Percentiles rank a stretch among this genome's conserved stretches.
Evolutionary conservation across 1,140 invertebrate species (phyloP).

Genomic region (Archivesica marissinica): DNA sequence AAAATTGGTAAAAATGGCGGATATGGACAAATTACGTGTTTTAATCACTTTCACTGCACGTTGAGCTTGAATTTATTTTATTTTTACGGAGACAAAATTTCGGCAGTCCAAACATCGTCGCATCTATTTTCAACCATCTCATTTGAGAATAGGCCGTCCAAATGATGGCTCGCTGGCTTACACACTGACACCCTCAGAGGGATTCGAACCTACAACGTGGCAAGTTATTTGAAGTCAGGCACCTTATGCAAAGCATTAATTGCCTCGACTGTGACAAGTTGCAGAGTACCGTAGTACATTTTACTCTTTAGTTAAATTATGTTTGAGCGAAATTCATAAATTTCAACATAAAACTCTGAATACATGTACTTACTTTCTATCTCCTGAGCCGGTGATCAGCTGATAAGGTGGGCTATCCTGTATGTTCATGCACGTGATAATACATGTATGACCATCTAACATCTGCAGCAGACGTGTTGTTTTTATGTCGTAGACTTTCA

Average conservation of each 20-base stretch:
- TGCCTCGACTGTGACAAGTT: too few species aligned
- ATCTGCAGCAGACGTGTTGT: conserved; percentile 61
- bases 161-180: background rate
- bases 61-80: too few species aligned
- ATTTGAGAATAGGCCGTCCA: background rate
- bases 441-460: conserved; percentile 75
- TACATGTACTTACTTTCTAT: conserved; percentile 74
- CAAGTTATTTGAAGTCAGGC: background rate
- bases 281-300: too few species aligned
- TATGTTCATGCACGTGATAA: conserved; percentile 74
- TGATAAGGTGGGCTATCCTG: conserved; percentile 67
- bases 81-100: too few species aligned
- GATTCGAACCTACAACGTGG: background rate
- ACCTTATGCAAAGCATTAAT: too few species aligned
- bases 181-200: background rate
- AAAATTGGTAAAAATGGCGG: too few species aligned
- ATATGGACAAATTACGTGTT: too few species aligned
- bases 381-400: conserved; percentile 77
- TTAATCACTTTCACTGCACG: too few species aligned
- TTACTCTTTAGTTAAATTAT: too few species aligned
- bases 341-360: background rate
- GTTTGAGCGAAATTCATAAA: too few species aligned
- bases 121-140: too few species aligned
- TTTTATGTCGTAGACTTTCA: conserved; percentile 76
- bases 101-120: too few species aligned